Evolutionary conservation across 2,797 vertebrate genomes (phyloP).

Genomic region (Myotis myotis): DNA sequence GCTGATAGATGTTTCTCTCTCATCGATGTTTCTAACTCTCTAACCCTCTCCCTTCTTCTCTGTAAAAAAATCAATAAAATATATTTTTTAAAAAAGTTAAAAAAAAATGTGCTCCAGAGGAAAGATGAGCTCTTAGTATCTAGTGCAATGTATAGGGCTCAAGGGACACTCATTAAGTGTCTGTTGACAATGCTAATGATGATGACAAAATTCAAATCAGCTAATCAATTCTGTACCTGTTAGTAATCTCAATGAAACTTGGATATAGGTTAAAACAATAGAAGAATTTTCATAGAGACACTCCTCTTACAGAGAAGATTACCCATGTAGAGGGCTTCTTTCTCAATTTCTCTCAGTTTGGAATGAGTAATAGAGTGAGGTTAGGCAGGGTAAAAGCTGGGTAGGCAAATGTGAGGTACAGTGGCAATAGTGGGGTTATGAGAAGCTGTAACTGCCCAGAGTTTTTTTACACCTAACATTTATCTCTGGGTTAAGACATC

Average conservation of each 20-base stretch:
- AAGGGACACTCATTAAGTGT: not conserved
- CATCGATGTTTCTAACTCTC: too few relatives aligned
- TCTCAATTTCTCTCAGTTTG: not conserved
- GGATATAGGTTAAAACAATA: not conserved
- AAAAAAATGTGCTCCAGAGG: not conserved
- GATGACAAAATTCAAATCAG: conserved; percentile 22
- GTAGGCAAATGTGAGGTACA: not conserved
- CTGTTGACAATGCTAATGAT: not conserved
- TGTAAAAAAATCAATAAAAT: too few relatives aligned
- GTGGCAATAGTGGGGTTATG: not conserved
- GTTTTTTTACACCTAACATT: not conserved
- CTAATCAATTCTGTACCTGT: not conserved
- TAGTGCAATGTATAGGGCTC: not conserved
- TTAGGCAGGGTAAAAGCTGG: not conserved
- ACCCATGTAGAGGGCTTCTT: rapidly evolving
- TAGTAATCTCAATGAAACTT: not conserved
- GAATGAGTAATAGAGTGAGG: not conserved
- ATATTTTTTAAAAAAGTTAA: too few relatives aligned
- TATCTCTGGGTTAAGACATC: not conserved
- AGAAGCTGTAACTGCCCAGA: not conserved
- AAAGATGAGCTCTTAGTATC: not conserved
- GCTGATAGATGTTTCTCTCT: too few relatives aligned
- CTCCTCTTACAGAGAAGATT: not conserved
- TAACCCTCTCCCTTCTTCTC: too few relatives aligned
- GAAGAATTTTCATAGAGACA: not conserved